phyloP scores from a whole-genome alignment of 2,113 vertebrate species.

The Calidris pygmaea region DNA sequence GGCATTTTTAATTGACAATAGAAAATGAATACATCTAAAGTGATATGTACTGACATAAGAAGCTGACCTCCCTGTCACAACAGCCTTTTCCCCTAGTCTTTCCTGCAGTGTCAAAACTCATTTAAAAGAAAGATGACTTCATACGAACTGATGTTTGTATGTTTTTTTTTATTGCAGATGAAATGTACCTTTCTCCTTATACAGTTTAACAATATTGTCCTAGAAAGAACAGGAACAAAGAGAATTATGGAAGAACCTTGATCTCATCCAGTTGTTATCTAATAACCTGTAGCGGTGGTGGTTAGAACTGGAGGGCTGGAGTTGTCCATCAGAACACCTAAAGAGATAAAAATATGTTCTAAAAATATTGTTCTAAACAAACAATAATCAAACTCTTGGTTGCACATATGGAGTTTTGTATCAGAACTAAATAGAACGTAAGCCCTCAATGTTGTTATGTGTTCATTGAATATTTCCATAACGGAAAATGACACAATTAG shows the following conservation, averaged over 20 bases:
- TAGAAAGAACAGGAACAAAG: background rate
- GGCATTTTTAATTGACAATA: background rate
- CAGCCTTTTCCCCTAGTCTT: background rate
- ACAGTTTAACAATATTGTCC: background rate
- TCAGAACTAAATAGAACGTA: background rate
- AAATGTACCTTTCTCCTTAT: background rate
- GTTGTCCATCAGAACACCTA: background rate
- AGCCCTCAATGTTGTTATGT: background rate
- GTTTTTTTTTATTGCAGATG: background rate
- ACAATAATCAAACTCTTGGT: background rate
- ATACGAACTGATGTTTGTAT: background rate
- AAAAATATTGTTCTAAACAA: background rate
- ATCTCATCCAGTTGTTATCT: background rate
- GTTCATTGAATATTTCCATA: background rate
- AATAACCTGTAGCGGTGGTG: background rate
- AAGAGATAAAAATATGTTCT: background rate
- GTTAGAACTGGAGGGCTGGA: background rate
- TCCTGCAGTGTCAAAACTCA: background rate
- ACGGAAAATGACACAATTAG: background rate
- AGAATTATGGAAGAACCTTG: background rate
- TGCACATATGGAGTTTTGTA: background rate
- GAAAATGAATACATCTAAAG: background rate
- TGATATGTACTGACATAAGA: background rate
- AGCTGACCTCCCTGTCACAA: background rate
- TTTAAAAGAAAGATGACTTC: background rate